Conservation (phyloP, 1,140 invertebrate genomes). For the Zaprionus kolodkinae region DNA sequence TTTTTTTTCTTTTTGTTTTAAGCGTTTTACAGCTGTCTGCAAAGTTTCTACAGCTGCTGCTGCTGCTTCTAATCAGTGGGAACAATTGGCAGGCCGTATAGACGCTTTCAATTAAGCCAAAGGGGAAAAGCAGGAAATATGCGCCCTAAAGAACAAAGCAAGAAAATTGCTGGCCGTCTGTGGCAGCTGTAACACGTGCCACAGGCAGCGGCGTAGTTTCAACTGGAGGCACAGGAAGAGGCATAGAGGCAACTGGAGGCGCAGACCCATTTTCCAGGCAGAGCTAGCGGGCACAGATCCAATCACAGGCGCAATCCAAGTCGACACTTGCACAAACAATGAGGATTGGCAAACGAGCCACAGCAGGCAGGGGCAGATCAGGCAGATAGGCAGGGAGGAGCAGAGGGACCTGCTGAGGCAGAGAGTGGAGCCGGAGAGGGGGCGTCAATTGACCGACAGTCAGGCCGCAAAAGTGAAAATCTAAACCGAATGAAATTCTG, state of each 20-base stretch:
- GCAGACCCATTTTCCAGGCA: not conserved
- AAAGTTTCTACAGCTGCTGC: constrained; percentile 23
- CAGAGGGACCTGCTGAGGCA: not conserved
- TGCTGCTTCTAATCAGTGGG: constrained; percentile 40
- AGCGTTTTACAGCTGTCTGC: constrained; percentile 10
- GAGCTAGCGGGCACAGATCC: not conserved
- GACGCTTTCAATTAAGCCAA: constrained; percentile 62
- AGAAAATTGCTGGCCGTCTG: constrained; percentile 49
- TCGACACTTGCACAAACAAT: constrained; percentile 12
- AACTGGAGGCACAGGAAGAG: not conserved
- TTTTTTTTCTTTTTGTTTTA: not conserved
- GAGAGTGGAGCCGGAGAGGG: not conserved
- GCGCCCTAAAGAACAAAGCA: constrained; percentile 57
- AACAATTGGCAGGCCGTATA: constrained; percentile 53
- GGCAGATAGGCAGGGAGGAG: not conserved
- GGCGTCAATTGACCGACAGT: constrained; percentile 48
- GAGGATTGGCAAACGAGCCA: constrained; percentile 19
- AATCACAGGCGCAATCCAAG: constrained; percentile 3
- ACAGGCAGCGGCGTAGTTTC: not conserved
- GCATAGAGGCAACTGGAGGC: no score
- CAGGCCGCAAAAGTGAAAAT: constrained; percentile 78
- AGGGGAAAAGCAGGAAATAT: constrained; percentile 57
- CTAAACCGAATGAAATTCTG: constrained; percentile 79
- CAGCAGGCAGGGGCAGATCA: not conserved
- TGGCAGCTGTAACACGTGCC: constrained; percentile 27